Evolutionary conservation across 2,113 vertebrate species (phyloP), one percentile per base, ranked within the genome.

Genomic region (Corythoichthys haematopterus): DNA sequence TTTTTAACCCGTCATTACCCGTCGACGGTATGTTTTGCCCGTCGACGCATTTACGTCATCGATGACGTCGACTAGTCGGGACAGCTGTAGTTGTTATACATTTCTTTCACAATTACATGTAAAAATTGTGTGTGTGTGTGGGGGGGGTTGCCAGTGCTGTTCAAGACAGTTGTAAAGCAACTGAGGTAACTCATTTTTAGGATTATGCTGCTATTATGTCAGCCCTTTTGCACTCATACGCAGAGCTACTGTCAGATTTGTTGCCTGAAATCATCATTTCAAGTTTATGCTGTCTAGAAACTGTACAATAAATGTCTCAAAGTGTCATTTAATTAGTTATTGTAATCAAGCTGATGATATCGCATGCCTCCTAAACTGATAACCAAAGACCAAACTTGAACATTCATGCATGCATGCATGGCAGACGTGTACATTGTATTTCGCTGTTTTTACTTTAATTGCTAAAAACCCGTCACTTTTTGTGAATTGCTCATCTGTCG

Each of bases 391-490:
- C 4, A 2, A 55, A 33, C 20, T 11, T 55, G 52, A 55, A 55
- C n/a, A 28, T n/a, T 28, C 20, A 51, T n/a, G 50, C 15, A n/a
- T 51, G 50, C 16, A 4, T 51, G 48, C 48, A n/a, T n/a, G 48
- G 12, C 14, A 53, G n/a, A 53, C 10, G 28, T 55, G 20, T 20
- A n/a, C n/a, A n/a, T n/a, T n/a, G n/a, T 20, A n/a, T 55, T 55
- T 33, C 20, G 9, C 20, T 55, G 33, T 28, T 55, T 55, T 20
- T 55, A 20, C 36, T 56, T 63, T 69, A 52, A 57, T 3, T 66
- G 68, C 65, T 68, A 64, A 47, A 68, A 9, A 76, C 82, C 62
- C 79, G 67, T 83, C 83, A 84, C 72, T 75, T 65, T 61, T 70
- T 63, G 70, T 75, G 66, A 58, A n/a, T 28, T n/a, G 33, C 45